Base-by-base conservation (phyloP, 2,888 invertebrate genomes). In the Diabrotica balteata region DNA sequence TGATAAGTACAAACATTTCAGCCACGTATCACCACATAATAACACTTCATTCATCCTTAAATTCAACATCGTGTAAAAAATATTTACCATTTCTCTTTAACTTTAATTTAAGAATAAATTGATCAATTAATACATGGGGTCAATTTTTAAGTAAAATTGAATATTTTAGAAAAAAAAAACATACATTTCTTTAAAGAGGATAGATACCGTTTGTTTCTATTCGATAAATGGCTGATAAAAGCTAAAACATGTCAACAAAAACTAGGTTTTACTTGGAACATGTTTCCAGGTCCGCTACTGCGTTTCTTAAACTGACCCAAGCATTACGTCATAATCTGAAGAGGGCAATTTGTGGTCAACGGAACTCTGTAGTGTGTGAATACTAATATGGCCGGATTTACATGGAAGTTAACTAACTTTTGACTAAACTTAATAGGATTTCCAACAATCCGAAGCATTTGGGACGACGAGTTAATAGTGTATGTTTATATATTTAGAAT, bases 241-340 rank as follows among this genome's bases (percentile, higher is more conserved):
- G 4, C 32, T 32, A 4, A 32, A 32, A 32, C 32, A 32, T 32
- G 32, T 4, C 32, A 4, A 2, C 4, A 32, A 32, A 32, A 32
- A 32, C 5, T 32, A 32, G 32, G 4, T 4, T 32, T 5, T 32
- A 32, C 32, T 32, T 32, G 32, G 32, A 5, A 32, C 32, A 32
- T 32, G 5, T 32, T 32, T 32, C 7, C 8, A 44, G 55, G 9
- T 55, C 17, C 55, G 45, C 45, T 11, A 11, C 55, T 57, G 55
- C 17, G 32, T 44, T 43, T 59, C 54, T 54, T 11, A 8, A 53
- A 49, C 22, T 62, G 62, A 54, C 62, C 60, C 62, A 53, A 47
- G 55, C 8, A 43, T 62, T 54, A 55, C 42, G 55, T 62, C 43
- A 55, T 47, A 62, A 62, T 54, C 58, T 64, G 64, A 52, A 46